Evolutionary conservation across 2,113 vertebrate species (phyloP), one percentile per base, ranked within the genome.

Genomic region (Sialia sialis): DNA sequence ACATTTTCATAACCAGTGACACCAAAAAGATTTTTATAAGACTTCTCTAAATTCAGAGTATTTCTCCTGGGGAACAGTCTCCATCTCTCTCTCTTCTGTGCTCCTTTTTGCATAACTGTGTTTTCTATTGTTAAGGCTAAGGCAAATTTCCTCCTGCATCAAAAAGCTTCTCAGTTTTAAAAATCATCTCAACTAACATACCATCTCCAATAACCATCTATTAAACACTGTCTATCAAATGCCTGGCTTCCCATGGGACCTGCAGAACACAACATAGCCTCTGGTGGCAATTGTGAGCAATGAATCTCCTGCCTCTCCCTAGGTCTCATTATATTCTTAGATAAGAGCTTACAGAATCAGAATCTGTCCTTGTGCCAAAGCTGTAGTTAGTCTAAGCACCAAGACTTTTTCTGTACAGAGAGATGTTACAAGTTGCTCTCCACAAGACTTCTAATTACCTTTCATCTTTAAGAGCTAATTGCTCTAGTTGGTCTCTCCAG

Each of bases 401-500:
- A 51, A 44, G 34, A 36, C 30, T 52, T 54, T 8, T 41, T 69
- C 36, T 77, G 4, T 10, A 39, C 11, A 10, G 11, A 39, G 32
- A 41, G 30, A 58, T 26, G 8, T 44, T 29, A 48, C 13, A 67
- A 69, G 14, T 17, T 67, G 44, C 6, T 76, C 54, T 83, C 36
- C 25, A 55, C 8, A 23, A 76, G 18, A 69, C 16, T 81, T 87
- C 73, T 29, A 82, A 89, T 77, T 98, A 99, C 99, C 99, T 99
- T 91, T 98, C 75, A 68, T 99, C 97, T 93, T 94, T 82, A 87
- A 97, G 94, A 83, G 98, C 97, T 87, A 99, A 97, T 22, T 98
- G 95, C 27, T 99, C 98, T 91, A 99, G 94, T 0, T 99, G 97
- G 46, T 92, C 85, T 96, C 92, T 98, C 99, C 99, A 99, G 82